phyloP scores from a whole-genome alignment of 1,140 invertebrate species.

The Apis mellifera region Amel_HAv3.1 CM009931.2:15981001-15981500 shows the following conservation, averaged over 20 bases:
- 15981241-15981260: no score
- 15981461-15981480: no score
- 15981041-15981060: constrained; percentile 31
- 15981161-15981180: background rate
- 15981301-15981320: background rate
- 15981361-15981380: no score
- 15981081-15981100: constrained; percentile 22
- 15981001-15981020: constrained; percentile 17
- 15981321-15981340: no score
- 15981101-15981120: constrained; percentile 23
- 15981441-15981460: no score
- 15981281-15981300: constrained; percentile 4
- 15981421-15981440: no score
- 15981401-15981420: no score
- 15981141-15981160: constrained; percentile 7
- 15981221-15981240: constrained; percentile 1
- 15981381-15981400: no score
- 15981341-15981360: no score
- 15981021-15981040: constrained; percentile 31
- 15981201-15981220: background rate
- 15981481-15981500: no score
- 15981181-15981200: background rate
- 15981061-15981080: constrained; percentile 11
- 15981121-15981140: constrained; percentile 51
- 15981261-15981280: background rate